Base-by-base conservation (phyloP, 1,140 invertebrate genomes). In the Ditylenchus dipsaci region DNA sequence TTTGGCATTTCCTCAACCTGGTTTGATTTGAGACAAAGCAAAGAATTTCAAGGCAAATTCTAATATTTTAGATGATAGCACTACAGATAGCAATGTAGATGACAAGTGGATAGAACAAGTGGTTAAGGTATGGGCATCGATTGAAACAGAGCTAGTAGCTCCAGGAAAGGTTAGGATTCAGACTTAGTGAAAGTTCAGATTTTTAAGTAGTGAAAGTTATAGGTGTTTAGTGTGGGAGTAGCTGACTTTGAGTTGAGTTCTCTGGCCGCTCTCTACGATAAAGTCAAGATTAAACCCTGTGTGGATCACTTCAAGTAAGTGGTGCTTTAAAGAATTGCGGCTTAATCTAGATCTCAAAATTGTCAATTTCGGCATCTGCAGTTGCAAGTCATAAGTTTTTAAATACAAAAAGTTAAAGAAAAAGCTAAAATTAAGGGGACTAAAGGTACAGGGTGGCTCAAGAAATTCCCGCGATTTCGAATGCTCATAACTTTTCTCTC, bases 251-350 rank as follows among this genome's bases (percentile, higher is more conserved):
- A 91, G 76, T 90, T 90, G 38, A 85, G 87, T 3, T 87, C 88
- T 29, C 89, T 97, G 60, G 87, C 89, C 43, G 85, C 89, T 67
- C 84, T 96, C 0, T 89, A 91, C 84, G 86, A 89, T 17, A 89
- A 88, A 86, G 89, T 91, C n/a, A 89, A 89, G 87, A 81, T 92
- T 0, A 91, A 92, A 77, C 94, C 94, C 19, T 88, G 87, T 72
- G 92, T 95, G 66, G 89, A 95, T 71, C 94, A 98, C 86, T 93
- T 97, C 69, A 96, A 94, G 33, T 38, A 38, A 38, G 33, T 38
- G n/a, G n/a, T n/a, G n/a, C n/a, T n/a, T n/a, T n/a, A n/a, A n/a
- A n/a, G n/a, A n/a, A n/a, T n/a, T n/a, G n/a, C n/a, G n/a, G n/a
- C n/a, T n/a, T n/a, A n/a, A n/a, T n/a, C n/a, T n/a, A n/a, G n/a